A percentile compares a stretch with the other conserved stretches of the same genome.
These are phyloP conservation scores for Selenia dentaria DNA, from an alignment of 2,888 invertebrate genomes.

Conservation along the genomic window DNA sequence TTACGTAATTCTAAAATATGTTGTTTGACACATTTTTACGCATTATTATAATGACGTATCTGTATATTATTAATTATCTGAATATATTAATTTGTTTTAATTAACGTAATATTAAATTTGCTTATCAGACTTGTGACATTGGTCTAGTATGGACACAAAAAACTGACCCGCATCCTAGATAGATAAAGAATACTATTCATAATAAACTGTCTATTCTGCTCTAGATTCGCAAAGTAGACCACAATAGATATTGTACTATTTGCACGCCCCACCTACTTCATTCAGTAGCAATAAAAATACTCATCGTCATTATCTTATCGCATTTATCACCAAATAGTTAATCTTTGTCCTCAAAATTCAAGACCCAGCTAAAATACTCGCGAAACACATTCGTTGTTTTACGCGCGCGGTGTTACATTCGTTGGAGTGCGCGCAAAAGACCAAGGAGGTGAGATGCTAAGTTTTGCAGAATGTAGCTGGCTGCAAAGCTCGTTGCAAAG, in stretches of 20 bases:
- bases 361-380: slow-evolving; percentile 23
- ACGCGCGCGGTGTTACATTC: slow-evolving; percentile 20
- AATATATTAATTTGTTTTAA: too few relatives aligned
- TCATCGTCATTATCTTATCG: slow-evolving; percentile 32
- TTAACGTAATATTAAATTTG: too few relatives aligned
- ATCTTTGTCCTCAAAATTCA: slow-evolving; percentile 33
- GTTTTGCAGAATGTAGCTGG: slow-evolving; percentile 31
- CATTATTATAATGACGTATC: too few relatives aligned
- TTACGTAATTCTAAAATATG: too few relatives aligned
- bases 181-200: slow-evolving; percentile 14
- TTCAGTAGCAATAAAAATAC: slow-evolving; percentile 29
- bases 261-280: slow-evolving; percentile 24
- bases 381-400: slow-evolving; percentile 40
- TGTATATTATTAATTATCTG: too few relatives aligned
- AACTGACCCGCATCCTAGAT: slow-evolving; percentile 8
- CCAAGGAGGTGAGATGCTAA: slow-evolving; percentile 14
- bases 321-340: slow-evolving; percentile 26
- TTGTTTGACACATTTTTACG: too few relatives aligned
- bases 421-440: slow-evolving; percentile 9
- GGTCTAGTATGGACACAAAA: too few relatives aligned
- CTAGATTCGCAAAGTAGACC: slow-evolving; percentile 27
- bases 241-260: slow-evolving; percentile 32
- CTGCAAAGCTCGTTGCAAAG: slow-evolving; percentile 34
- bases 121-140: too few relatives aligned
- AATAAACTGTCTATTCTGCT: slow-evolving; percentile 14